Conservation (phyloP, 2,888 invertebrate species). For the Noctua pronuba region DNA sequence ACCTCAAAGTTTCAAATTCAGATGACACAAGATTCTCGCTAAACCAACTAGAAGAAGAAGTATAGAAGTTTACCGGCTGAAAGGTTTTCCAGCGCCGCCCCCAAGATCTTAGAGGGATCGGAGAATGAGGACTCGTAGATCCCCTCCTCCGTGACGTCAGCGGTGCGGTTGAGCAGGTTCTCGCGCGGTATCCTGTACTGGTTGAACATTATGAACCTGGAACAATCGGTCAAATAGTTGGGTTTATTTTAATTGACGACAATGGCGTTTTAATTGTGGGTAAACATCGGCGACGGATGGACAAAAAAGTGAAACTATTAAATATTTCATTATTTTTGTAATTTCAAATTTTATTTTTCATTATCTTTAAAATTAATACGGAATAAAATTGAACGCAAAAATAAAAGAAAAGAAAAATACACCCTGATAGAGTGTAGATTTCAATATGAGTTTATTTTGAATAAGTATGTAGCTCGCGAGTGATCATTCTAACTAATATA, state of each 20-base stretch:
- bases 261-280: not conserved
- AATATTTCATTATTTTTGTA: no score
- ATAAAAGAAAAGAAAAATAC: not conserved
- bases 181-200: constrained; percentile 96
- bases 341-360: no score
- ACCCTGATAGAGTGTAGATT: not conserved
- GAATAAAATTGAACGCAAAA: not conserved
- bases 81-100: constrained; percentile 95
- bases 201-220: constrained; percentile 95
- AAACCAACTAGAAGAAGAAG: not conserved
- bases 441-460: not conserved
- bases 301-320: no score
- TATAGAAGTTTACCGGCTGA: constrained; percentile 92
- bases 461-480: not conserved
- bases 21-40: not conserved
- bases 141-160: constrained; percentile 96
- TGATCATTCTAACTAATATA: not conserved
- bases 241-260: not conserved
- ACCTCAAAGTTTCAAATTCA: not conserved
- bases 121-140: constrained; percentile 97
- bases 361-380: not conserved
- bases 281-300: not conserved
- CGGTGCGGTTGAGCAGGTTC: constrained; percentile 96
- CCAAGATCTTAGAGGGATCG: constrained; percentile 96
- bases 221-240: constrained; percentile 61